These are phyloP conservation scores for Gastrophysa polygoni DNA, from an alignment of 2,888 invertebrate genomes.

Conservation along the genomic window DNA sequence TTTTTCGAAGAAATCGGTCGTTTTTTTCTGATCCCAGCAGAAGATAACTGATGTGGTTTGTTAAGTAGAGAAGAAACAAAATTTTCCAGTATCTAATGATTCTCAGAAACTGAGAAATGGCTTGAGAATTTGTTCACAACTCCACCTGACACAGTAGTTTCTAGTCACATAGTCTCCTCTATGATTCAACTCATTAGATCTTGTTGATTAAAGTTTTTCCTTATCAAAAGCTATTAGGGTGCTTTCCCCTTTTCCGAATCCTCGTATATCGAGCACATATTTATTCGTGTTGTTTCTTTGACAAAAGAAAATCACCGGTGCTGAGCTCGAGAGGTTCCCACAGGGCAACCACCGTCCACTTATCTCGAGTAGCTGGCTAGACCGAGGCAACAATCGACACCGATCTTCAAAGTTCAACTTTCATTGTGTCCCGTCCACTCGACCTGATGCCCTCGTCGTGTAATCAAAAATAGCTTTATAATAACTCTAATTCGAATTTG, in stretches of 20 bases:
- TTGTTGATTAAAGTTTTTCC: no score
- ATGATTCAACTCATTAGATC: no score
- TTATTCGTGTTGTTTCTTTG: constrained; percentile 31
- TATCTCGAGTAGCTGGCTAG: constrained; percentile 47
- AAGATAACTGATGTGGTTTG: no score
- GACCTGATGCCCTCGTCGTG: constrained; percentile 40
- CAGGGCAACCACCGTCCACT: constrained; percentile 52
- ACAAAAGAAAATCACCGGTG: constrained; percentile 38
- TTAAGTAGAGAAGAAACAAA: no score
- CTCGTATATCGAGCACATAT: neutral
- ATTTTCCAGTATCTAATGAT: no score
- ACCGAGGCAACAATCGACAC: constrained; percentile 43
- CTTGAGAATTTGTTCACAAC: no score
- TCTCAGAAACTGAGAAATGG: no score
- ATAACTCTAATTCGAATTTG: constrained; percentile 39
- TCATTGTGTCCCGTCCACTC: constrained; percentile 44
- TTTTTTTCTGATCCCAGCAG: no score
- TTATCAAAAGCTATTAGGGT: no score
- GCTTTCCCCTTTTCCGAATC: neutral
- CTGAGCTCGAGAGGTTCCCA: constrained; percentile 50
- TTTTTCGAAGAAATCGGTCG: no score
- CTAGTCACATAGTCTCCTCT: no score
- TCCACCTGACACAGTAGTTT: no score
- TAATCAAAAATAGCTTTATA: constrained; percentile 39
- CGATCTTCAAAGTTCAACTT: constrained; percentile 45